These are phyloP conservation scores for Lepidurus couesii DNA, from an alignment of 1,140 invertebrate genomes.

Conservation along the genomic window DNA sequence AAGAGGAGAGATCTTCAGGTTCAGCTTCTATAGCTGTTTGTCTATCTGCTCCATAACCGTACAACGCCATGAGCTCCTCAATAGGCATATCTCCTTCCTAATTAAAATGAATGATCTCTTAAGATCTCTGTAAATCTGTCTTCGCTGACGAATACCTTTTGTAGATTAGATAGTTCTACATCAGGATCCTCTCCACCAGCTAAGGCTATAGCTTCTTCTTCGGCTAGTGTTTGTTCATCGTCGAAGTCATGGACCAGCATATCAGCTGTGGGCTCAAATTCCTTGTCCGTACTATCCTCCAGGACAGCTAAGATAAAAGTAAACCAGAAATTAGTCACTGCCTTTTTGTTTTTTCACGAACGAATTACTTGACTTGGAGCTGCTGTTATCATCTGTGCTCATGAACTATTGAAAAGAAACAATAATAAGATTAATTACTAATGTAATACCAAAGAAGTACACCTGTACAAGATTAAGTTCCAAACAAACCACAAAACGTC, in stretches of 20 bases:
- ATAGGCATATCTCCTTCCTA: constrained; percentile 83
- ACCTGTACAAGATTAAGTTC: not conserved
- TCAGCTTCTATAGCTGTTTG: not conserved
- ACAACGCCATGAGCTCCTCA: constrained; percentile 81
- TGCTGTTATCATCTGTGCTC: not conserved
- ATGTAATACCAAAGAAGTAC: not conserved
- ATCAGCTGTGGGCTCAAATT: constrained; percentile 68
- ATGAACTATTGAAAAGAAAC: not conserved
- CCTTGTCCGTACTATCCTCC: constrained; percentile 46
- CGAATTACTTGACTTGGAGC: constrained; percentile 8
- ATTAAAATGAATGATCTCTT: constrained; percentile 22
- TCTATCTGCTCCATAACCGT: constrained; percentile 56
- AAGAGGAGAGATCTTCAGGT: constrained; percentile 4
- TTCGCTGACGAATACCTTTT: constrained; percentile 57
- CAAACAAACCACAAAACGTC: not conserved
- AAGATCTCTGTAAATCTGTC: not conserved
- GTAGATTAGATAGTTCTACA: constrained; percentile 79
- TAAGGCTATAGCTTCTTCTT: constrained; percentile 89
- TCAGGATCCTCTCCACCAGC: constrained; percentile 78
- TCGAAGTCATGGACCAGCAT: constrained; percentile 96
- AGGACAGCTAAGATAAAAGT: constrained; percentile 23
- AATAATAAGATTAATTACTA: not conserved
- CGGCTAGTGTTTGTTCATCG: constrained; percentile 89
- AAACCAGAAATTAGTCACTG: not conserved
- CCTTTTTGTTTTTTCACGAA: not conserved